Base-by-base conservation (phyloP, 2,797 vertebrate species). In the Coluber constrictor region DNA sequence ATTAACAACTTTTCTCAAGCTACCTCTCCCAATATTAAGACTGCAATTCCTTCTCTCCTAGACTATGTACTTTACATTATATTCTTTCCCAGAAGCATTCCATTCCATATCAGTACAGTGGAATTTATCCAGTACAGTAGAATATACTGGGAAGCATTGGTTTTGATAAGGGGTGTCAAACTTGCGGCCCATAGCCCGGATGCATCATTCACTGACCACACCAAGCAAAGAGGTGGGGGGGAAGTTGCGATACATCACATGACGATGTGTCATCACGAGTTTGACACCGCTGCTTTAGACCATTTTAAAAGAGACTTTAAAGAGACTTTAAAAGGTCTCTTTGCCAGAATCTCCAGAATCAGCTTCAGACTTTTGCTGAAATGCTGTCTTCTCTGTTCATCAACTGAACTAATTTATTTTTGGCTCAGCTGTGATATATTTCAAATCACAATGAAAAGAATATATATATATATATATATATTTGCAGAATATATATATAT, bases 161-260 rank as follows among this genome's bases (percentile, higher is more conserved):
- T 79, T 61, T 61, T 29, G 10, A 43, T 9, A 0, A 43, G 57
- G 57, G 5, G 18, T 59, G 57, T 59, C 57, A 20, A 6, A 57
- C 16, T 12, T 16, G 18, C 3, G 6, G 57, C 5, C 57, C 18
- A 0, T 0, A 0, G 56, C 4, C 4, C 1, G 0, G 56, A 57
- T 57, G 56, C 15, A 0, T 59, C 57, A 59, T 1, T 18, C 57
- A 59, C 57, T 20, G 57, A 59, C 57, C 18, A 59, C 0, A 18
- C 57, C 18, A 18, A 59, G 57, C 57, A 59, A 59, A 59, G 57
- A 2, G 37, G 37, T n/a, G 5, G 57, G 57, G 0, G 0, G 0
- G 2, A 2, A 20, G 5, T 20, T 59, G 18, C 5, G 5, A 59
- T 7, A 59, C 16, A 59, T 59, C 57, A 59, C 57, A 59, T 2